Conservation (phyloP, 2,888 invertebrate genomes). For the Seira ritae region DNA sequence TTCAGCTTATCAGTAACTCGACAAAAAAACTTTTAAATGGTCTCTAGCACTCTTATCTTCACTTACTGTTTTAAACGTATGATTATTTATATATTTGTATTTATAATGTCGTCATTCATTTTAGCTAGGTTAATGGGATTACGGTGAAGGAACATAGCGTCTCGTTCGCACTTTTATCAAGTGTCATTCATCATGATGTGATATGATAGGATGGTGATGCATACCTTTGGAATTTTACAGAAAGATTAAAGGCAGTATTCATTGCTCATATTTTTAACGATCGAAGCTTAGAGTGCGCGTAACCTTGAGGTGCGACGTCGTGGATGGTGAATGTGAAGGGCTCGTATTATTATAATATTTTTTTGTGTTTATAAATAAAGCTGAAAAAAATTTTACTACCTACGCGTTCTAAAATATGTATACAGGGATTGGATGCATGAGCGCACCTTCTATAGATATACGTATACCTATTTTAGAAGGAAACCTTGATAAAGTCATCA, state of each 20-base stretch:
- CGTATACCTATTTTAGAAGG: not conserved
- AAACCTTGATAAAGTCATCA: slow-evolving; percentile 50
- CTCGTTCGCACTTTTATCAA: no score
- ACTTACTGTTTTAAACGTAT: no score
- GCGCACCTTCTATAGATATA: not conserved
- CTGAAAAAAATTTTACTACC: not conserved
- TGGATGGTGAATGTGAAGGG: slow-evolving; percentile 48
- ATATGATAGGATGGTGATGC: slow-evolving; percentile 24
- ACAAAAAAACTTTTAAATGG: not conserved
- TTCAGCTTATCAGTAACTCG: not conserved
- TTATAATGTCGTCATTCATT: no score
- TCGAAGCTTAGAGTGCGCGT: not conserved
- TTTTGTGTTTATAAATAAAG: slow-evolving; percentile 5
- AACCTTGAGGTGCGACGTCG: slow-evolving; percentile 48
- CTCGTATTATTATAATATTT: slow-evolving; percentile 11
- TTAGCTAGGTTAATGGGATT: no score
- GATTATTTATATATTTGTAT: no score
- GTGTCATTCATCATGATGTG: slow-evolving; percentile 24
- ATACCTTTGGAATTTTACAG: slow-evolving; percentile 46
- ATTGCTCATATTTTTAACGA: not conserved
- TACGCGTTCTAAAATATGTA: slow-evolving; percentile 1
- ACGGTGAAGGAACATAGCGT: no score
- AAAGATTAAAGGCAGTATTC: no score
- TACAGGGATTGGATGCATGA: no score
- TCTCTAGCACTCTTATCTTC: no score